These are phyloP conservation scores for Dasypolia templi DNA, from an alignment of 2,888 invertebrate genomes.

Conservation along the genomic window DNA sequence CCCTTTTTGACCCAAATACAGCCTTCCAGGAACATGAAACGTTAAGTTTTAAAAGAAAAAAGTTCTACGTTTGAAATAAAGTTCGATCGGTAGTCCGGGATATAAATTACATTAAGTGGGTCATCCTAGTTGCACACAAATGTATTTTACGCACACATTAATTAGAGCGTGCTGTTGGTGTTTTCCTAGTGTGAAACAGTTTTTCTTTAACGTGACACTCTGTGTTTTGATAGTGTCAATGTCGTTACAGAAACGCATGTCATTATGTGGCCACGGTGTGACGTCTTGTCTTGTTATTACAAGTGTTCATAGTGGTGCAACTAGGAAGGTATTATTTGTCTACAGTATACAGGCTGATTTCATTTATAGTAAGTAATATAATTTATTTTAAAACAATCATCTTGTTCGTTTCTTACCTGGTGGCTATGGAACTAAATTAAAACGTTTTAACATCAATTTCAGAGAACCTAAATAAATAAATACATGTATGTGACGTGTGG, in stretches of 20 bases:
- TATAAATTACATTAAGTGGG: conserved; percentile 66
- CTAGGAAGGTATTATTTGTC: neutral
- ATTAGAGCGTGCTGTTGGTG: conserved; percentile 8
- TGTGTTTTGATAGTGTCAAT: conserved; percentile 37
- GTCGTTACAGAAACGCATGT: conserved; percentile 16
- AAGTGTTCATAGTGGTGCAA: neutral
- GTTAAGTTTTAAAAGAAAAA: conserved; percentile 54
- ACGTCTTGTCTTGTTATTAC: conserved; percentile 3
- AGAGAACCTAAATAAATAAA: too few relatives aligned
- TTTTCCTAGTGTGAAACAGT: conserved; percentile 34
- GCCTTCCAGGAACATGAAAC: conserved; percentile 74
- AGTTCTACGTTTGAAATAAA: conserved; percentile 38
- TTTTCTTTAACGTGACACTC: neutral
- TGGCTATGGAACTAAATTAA: neutral
- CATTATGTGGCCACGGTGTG: conserved; percentile 8
- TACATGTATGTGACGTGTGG: too few relatives aligned
- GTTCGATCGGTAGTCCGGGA: conserved; percentile 65
- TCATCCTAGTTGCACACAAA: conserved; percentile 55
- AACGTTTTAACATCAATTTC: too few relatives aligned
- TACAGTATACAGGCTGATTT: neutral
- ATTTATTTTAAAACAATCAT: neutral
- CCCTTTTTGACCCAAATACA: conserved; percentile 81
- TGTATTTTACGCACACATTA: neutral
- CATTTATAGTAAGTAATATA: neutral
- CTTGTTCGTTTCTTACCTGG: neutral